A percentile compares a stretch with the other conserved stretches of the same genome.
Evolutionary conservation across 2,888 invertebrate genomes (phyloP).

Genomic region (Steinernema scapterisci): DNA sequence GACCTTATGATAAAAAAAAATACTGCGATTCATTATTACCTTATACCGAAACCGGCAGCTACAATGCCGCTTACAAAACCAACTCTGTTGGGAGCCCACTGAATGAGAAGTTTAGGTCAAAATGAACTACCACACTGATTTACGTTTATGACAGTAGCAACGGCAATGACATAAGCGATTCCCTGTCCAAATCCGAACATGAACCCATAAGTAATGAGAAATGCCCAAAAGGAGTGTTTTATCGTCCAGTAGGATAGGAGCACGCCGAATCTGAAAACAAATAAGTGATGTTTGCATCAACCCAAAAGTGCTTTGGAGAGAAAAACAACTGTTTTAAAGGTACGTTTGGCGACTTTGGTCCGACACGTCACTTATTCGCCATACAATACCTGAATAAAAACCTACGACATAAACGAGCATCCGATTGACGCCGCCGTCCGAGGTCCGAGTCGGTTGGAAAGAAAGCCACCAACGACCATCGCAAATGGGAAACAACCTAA

Average conservation of each 20-base stretch:
- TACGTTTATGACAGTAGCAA: constrained; percentile 63
- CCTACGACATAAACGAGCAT: constrained; percentile 60
- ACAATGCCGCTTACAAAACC: constrained; percentile 65
- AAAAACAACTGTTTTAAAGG: not conserved
- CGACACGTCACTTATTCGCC: not conserved
- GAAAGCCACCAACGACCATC: constrained; percentile 64
- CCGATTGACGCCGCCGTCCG: constrained; percentile 60
- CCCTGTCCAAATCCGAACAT: constrained; percentile 65
- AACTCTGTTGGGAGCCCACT: constrained; percentile 66
- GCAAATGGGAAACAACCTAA: constrained; percentile 66
- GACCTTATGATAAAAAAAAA: not conserved
- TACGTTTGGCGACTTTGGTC: not conserved
- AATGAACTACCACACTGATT: not conserved
- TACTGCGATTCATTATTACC: constrained; percentile 6
- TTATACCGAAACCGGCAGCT: constrained; percentile 65
- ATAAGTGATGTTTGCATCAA: not conserved
- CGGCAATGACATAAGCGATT: constrained; percentile 66
- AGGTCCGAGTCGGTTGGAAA: constrained; percentile 54
- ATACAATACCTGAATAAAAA: not conserved
- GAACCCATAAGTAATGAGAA: constrained; percentile 63
- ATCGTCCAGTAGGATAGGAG: constrained; percentile 60
- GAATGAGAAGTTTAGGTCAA: constrained; percentile 26
- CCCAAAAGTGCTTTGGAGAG: not conserved
- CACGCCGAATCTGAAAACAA: constrained; percentile 56
- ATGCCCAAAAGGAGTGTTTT: constrained; percentile 54